A percentile compares a stretch with the other conserved stretches of the same genome.
These are phyloP conservation scores for Pharmacophagus antenor DNA, from an alignment of 2,888 invertebrate genomes.

Conservation along the genomic window DNA sequence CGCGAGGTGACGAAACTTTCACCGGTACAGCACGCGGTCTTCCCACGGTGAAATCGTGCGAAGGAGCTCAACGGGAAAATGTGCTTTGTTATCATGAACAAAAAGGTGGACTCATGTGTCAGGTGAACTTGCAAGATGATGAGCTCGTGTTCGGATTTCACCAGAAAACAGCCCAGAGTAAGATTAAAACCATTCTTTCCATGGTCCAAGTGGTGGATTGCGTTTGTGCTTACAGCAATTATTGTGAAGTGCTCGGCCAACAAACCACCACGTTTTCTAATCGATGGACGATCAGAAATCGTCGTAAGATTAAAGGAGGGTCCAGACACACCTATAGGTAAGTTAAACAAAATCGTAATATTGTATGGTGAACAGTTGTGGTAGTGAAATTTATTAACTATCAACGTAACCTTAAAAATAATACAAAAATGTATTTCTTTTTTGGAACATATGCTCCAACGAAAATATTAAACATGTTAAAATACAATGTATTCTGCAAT, in stretches of 20 bases:
- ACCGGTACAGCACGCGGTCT: slow-evolving; percentile 53
- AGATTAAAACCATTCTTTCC: slow-evolving; percentile 63
- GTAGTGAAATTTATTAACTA: neutral
- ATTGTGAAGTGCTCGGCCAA: slow-evolving; percentile 69
- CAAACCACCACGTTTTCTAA: slow-evolving; percentile 92
- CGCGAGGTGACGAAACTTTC: slow-evolving; percentile 68
- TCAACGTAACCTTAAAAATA: neutral
- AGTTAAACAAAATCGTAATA: slow-evolving; percentile 49
- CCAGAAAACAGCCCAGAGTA: slow-evolving; percentile 52
- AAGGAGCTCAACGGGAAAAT: slow-evolving; percentile 64
- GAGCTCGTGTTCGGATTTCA: slow-evolving; percentile 43
- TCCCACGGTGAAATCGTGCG: slow-evolving; percentile 72
- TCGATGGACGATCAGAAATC: slow-evolving; percentile 94
- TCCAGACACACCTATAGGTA: slow-evolving; percentile 91
- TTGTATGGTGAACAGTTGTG: neutral
- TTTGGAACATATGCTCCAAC: neutral
- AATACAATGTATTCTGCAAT: neutral
- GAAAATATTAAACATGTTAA: neutral
- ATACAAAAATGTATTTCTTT: neutral
- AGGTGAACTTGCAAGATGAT: slow-evolving; percentile 65
- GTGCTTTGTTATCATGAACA: slow-evolving; percentile 54
- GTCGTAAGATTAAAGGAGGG: slow-evolving; percentile 94
- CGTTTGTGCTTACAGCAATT: slow-evolving; percentile 39
- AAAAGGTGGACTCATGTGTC: slow-evolving; percentile 50
- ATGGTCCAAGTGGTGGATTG: slow-evolving; percentile 38